Percentiles rank a stretch among this genome's conserved stretches.
These are phyloP conservation scores for Marmota monax DNA, from an alignment of 2,113 vertebrate species.

Conservation along the genomic window DNA sequence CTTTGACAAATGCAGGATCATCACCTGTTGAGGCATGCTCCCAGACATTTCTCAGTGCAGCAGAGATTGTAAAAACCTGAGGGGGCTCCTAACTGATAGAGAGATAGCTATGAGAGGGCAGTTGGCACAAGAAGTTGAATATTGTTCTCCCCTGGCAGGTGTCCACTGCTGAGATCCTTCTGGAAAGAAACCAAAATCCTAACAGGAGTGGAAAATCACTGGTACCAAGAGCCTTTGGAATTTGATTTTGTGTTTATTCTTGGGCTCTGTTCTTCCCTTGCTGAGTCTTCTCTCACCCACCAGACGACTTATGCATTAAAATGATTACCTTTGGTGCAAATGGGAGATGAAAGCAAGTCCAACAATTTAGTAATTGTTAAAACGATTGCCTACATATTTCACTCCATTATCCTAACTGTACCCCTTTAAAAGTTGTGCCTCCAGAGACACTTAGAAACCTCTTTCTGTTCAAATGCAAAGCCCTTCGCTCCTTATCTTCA, in stretches of 20 bases:
- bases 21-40: neutral
- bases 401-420: neutral
- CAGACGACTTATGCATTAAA: neutral
- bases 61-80: neutral
- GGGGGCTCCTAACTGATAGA: neutral
- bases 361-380: neutral
- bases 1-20: neutral
- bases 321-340: neutral
- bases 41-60: neutral
- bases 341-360: neutral
- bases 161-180: conserved; percentile 66
- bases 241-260: conserved; percentile 32
- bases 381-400: neutral
- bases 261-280: neutral
- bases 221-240: conserved; percentile 31
- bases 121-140: conserved; percentile 35
- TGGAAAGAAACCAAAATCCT: conserved; percentile 74
- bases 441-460: neutral
- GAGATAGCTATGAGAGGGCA: neutral
- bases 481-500: neutral
- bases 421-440: neutral
- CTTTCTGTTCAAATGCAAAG: neutral
- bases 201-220: conserved; percentile 77
- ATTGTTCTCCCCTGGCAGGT: conserved; percentile 61
- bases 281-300: neutral